Percentiles rank a stretch among this genome's conserved stretches.
These are phyloP conservation scores for Aptenodytes forsteri DNA, from an alignment of 2,113 vertebrate genomes.

Conservation along the genomic window DNA sequence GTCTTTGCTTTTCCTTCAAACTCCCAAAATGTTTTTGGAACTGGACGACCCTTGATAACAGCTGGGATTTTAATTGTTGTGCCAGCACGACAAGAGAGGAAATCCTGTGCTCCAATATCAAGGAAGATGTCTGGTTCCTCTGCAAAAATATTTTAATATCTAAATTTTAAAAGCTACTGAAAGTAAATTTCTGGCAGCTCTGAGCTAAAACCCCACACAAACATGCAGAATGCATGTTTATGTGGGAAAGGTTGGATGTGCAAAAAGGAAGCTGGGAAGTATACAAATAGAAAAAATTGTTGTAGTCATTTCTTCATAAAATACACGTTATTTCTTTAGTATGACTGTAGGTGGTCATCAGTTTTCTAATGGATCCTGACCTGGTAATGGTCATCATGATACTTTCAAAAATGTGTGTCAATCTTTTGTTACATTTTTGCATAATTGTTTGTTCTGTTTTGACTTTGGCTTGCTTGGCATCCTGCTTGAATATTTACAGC, in stretches of 20 bases:
- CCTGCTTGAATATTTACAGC: background rate
- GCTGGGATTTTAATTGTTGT: conserved; percentile 87
- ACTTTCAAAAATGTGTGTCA: background rate
- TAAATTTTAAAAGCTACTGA: background rate
- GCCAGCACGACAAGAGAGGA: conserved; percentile 85
- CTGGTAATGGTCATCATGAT: background rate
- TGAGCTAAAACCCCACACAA: background rate
- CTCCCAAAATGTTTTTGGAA: conserved; percentile 92
- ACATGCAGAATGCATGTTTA: background rate
- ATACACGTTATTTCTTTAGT: background rate
- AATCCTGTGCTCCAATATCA: conserved; percentile 84
- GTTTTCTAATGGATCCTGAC: background rate
- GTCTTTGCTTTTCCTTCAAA: conserved; percentile 92
- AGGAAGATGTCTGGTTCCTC: conserved; percentile 88
- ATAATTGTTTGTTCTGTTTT: background rate
- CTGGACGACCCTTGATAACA: conserved; percentile 85
- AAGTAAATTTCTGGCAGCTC: background rate
- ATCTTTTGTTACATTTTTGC: background rate
- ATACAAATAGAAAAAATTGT: background rate
- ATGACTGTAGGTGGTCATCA: background rate
- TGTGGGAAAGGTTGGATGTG: fast-evolving
- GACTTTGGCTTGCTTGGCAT: background rate
- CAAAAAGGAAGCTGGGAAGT: background rate
- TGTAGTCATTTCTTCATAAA: background rate
- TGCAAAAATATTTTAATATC: conserved; percentile 64